Base-by-base conservation (phyloP, 2,797 vertebrate genomes). In the Sebastes aleutianus region DNA sequence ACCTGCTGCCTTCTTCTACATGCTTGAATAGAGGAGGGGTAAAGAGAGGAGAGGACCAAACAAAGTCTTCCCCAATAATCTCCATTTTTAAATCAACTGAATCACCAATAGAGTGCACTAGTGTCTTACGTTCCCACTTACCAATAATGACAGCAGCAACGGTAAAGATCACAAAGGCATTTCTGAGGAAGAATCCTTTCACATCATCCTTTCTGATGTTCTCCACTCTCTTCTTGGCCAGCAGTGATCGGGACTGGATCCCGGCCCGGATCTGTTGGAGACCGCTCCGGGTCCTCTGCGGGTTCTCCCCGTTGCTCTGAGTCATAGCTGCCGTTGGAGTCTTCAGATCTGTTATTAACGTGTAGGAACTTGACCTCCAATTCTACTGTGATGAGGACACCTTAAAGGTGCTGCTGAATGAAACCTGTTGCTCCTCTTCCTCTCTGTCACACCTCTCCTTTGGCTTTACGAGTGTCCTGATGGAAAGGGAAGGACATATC, bases 111-210 rank as follows among this genome's bases (percentile, higher is more conserved):
- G 24, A 78, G 5, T 29, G 13, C 8, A 50, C 18, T 50, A 10
- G 18, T 12, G 36, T 74, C 24, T 24, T 6, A 14, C 2, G 7
- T 36, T 47, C 64, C 64, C 85, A 95, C 98, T 97, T 83, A 99
- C 98, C 98, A 56, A 97, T 88, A 87, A 99, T 93, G 76, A 99
- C 98, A 12, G 97, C 98, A 4, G 93, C 84, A 16, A 99, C 27
- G 0, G 98, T 99, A 79, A 99, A 95, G 74, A 99, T 95, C 83
- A 99, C 98, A 90, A 99, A 99, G 70, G 97, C 96, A 87, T 99
- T 99, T 92, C 94, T 95, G 62, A 93, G 88, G 78, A 98, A 95
- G 93, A 95, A 99, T 87, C 92, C 93, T 89, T 96, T 97, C 69
- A 99, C 92, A 39, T 98, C 97, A 3, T 96, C 91, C 76, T 94